These are phyloP conservation scores for Brachyptera risi DNA, from an alignment of 2,888 invertebrate genomes.

Conservation along the genomic window DNA sequence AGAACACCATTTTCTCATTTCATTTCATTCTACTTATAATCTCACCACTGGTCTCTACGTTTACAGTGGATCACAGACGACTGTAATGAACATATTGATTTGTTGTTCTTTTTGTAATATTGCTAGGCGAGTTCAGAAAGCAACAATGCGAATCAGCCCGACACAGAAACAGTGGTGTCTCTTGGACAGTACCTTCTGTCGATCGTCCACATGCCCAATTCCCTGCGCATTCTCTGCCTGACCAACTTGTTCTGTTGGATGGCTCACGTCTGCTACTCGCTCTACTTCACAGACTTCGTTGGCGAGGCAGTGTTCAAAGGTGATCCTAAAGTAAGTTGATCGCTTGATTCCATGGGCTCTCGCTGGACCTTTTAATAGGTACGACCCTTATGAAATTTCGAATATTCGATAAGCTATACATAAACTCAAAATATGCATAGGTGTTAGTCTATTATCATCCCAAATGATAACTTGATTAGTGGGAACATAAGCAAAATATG, in stretches of 20 bases:
- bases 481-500: too few species aligned
- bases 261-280: constrained; percentile 94
- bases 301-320: constrained; percentile 88
- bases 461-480: too few species aligned
- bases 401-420: too few species aligned
- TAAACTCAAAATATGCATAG: too few species aligned
- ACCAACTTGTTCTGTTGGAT: constrained; percentile 98
- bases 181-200: constrained; percentile 81
- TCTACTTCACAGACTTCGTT: constrained; percentile 96
- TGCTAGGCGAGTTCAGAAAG: too few species aligned
- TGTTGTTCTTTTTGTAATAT: too few species aligned
- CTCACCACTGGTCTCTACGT: neutral
- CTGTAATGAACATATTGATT: neutral
- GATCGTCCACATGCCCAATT: constrained; percentile 87
- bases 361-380: too few species aligned
- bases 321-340: constrained; percentile 69
- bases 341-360: too few species aligned
- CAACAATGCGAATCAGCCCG: neutral
- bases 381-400: too few species aligned
- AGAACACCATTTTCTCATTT: too few species aligned
- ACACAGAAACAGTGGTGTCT: constrained; percentile 19
- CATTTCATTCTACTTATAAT: neutral
- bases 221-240: constrained; percentile 78
- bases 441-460: too few species aligned
- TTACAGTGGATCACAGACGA: neutral